Conservation (phyloP, 2,113 vertebrate genomes). For the Phrynosoma blainvillii region DNA sequence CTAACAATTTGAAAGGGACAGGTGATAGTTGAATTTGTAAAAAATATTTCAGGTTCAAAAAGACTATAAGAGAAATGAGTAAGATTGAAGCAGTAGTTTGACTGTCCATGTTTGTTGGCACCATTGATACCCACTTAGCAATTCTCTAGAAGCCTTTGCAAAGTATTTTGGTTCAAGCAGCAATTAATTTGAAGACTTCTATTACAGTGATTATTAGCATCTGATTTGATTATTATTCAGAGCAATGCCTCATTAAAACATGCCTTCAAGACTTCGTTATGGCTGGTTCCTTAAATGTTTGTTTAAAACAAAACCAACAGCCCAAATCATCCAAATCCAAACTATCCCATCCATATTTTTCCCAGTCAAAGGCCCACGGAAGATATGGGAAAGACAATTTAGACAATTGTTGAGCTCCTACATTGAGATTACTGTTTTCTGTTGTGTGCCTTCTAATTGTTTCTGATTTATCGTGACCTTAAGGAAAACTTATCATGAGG, state of each 20-base stretch:
- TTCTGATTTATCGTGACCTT: too few species aligned
- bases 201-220: slow-evolving; percentile 24
- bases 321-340: background rate
- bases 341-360: background rate
- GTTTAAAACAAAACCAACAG: slow-evolving; percentile 24
- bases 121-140: background rate
- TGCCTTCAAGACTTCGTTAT: slow-evolving; percentile 9
- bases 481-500: too few species aligned
- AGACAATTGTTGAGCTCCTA: too few species aligned
- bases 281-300: slow-evolving; percentile 29
- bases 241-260: slow-evolving; percentile 23
- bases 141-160: background rate
- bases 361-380: too few species aligned
- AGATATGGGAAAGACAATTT: too few species aligned
- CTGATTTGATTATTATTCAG: slow-evolving; percentile 24
- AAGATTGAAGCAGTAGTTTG: background rate
- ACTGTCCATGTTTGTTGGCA: background rate
- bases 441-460: too few species aligned
- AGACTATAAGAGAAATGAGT: background rate
- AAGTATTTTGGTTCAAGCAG: background rate
- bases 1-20: too few species aligned
- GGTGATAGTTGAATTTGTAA: too few species aligned
- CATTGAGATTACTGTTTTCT: too few species aligned
- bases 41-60: background rate
- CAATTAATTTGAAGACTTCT: slow-evolving; percentile 21